phyloP scores from a whole-genome alignment of 23 tunicate species.

The Aplidium turbinatum region DNA sequence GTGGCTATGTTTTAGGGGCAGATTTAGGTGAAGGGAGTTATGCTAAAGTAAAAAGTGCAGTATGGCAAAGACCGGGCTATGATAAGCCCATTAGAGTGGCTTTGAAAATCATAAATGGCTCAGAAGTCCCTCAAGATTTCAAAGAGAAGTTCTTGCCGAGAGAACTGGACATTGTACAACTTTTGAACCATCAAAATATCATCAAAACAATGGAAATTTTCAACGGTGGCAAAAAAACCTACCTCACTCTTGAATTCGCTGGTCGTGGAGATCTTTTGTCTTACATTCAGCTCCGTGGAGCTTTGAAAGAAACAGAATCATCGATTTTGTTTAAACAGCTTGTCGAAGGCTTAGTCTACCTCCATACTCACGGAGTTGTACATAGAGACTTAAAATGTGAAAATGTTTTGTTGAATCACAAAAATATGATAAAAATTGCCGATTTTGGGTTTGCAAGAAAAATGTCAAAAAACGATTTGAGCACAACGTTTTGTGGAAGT shows the following conservation, averaged over 20 bases:
- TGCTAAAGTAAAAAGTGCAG: constrained; percentile 77
- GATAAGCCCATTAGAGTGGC: constrained; percentile 53
- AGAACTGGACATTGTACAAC: constrained; percentile 57
- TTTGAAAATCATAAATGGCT: constrained; percentile 61
- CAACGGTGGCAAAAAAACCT: constrained; percentile 55
- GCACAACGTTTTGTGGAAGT: constrained; percentile 84
- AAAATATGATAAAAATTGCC: constrained; percentile 72
- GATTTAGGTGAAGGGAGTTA: constrained; percentile 83
- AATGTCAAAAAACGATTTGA: constrained; percentile 55
- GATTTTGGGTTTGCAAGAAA: constrained; percentile 92
- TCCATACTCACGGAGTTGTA: constrained; percentile 64
- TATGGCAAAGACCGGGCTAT: constrained; percentile 49
- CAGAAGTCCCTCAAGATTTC: constrained; percentile 64
- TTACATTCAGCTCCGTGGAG: constrained; percentile 66
- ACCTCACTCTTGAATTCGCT: constrained; percentile 69
- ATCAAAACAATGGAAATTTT: constrained; percentile 88
- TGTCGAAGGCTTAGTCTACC: constrained; percentile 53
- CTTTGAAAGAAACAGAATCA: constrained; percentile 46
- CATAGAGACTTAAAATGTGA: constrained; percentile 94
- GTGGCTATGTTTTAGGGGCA: constrained; percentile 60
- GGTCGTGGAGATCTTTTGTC: constrained; percentile 76
- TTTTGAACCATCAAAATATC: constrained; percentile 69
- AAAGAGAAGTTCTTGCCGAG: constrained; percentile 80
- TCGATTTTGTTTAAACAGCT: constrained; percentile 63
- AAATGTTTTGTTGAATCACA: constrained; percentile 62